A percentile compares a stretch with the other conserved stretches of the same genome.
These are phyloP conservation scores for Himalopsyche kuldschensis DNA, from an alignment of 2,888 invertebrate species.

Conservation along the genomic window DNA sequence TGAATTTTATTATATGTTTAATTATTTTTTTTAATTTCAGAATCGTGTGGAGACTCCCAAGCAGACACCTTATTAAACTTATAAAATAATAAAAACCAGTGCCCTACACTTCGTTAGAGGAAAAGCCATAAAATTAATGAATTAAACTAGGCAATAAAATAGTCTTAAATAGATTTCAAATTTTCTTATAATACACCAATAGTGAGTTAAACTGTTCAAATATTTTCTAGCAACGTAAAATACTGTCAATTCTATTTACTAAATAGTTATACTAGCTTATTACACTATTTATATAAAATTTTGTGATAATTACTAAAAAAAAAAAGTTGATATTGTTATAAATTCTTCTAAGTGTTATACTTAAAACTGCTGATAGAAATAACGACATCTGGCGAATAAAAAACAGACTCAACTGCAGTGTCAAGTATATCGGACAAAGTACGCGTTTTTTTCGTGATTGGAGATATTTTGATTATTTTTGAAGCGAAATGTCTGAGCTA, in stretches of 20 bases:
- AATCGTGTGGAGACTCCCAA: neutral
- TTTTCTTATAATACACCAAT: neutral
- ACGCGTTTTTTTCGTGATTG: neutral
- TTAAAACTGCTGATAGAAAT: neutral
- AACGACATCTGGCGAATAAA: neutral
- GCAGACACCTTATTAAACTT: neutral
- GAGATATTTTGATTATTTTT: neutral
- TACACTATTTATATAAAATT: neutral
- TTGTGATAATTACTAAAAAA: neutral
- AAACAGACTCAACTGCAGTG: neutral
- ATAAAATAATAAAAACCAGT: neutral
- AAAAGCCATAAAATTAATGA: neutral
- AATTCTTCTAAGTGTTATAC: neutral
- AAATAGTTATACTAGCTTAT: neutral
- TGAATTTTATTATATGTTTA: too few species aligned
- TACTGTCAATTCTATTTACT: neutral
- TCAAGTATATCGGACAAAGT: neutral
- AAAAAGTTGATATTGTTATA: neutral
- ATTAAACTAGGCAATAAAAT: neutral
- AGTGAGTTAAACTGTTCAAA: neutral
- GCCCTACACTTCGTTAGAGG: neutral
- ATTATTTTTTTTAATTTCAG: neutral
- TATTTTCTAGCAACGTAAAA: neutral
- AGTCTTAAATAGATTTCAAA: neutral
- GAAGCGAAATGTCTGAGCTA: slow-evolving; percentile 42